phyloP scores from a whole-genome alignment of 2,888 invertebrate genomes.

The Tetropium fuscum region DNA sequence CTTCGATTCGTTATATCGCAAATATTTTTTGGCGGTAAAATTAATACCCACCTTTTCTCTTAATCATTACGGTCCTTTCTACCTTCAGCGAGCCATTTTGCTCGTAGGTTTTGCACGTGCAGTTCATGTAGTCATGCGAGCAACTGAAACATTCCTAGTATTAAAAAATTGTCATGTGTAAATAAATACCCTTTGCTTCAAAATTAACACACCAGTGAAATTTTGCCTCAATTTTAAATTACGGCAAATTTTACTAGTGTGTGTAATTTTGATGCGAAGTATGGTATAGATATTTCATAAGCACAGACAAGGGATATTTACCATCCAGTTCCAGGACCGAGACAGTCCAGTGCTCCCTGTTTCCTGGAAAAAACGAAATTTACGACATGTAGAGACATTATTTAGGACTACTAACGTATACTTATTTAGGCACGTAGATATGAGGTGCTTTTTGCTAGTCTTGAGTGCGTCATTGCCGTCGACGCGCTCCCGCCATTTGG shows the following conservation, averaged over 20 bases:
- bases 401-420: slow-evolving; percentile 57
- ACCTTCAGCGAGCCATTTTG: slow-evolving; percentile 38
- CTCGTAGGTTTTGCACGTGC: slow-evolving; percentile 41
- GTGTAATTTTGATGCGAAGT: too few relatives aligned
- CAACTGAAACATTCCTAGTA: slow-evolving; percentile 37
- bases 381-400: slow-evolving; percentile 34
- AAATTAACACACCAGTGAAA: too few relatives aligned
- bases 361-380: slow-evolving; percentile 52
- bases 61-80: slow-evolving; percentile 29
- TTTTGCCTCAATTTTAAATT: too few relatives aligned
- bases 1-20: too few relatives aligned
- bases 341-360: slow-evolving; percentile 60
- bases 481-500: slow-evolving; percentile 58
- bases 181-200: too few relatives aligned
- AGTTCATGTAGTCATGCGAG: slow-evolving; percentile 27
- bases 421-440: slow-evolving; percentile 61
- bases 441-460: slow-evolving; percentile 50
- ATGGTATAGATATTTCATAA: too few relatives aligned
- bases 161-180: too few relatives aligned
- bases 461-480: slow-evolving; percentile 47
- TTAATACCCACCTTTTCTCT: background rate
- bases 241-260: too few relatives aligned
- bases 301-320: slow-evolving; percentile 40
- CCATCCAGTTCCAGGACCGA: slow-evolving; percentile 65
- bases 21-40: too few relatives aligned